Evolutionary conservation across 2,888 invertebrate genomes (phyloP), one percentile per base, ranked within the genome.

Genomic region (Fabriciana adippe): DNA sequence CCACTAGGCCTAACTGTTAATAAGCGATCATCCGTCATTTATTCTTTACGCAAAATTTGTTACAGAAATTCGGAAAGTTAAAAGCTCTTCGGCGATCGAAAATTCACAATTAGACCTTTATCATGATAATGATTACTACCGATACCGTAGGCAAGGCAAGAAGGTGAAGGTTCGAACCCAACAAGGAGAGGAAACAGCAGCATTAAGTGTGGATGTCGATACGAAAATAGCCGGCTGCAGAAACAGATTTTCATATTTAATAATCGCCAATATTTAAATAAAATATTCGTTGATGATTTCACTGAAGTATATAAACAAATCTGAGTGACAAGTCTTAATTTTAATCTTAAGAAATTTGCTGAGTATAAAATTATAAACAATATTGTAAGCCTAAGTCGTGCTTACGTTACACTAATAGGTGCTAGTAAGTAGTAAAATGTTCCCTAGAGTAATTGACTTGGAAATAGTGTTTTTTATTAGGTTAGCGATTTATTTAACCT

Each of bases 361-460:
- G 89, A 88, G 90, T 92, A 92, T 88, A 92, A 92, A 92, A 92
- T 92, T 92, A 92, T 90, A 90, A 92, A 92, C 86, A 80, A 82
- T 82, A 67, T 83, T 80, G 90, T 91, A 90, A 90, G 91, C 89
- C 88, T 92, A 90, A 82, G 79, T 81, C 77, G 84, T 82, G 90
- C 90, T 92, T 92, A 92, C 89, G 74, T 85, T 76, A 77, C 66
- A 76, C 83, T 91, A 90, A 84, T 90, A 92, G 88, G 87, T 90
- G 90, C 91, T 92, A 90, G 85, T 89, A 90, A 89, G 86, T 94
- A 93, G 93, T 93, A 93, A 93, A 93, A 94, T 96, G 95, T 95
- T 95, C 95, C 95, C 95, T 95, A 95, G 94, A 95, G 93, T 96
- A 96, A 96, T 96, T 96, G 95, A 96, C 96, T 95, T 95, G 94